Conservation (phyloP, 2,888 invertebrate species). For the Apeira syringaria region DNA sequence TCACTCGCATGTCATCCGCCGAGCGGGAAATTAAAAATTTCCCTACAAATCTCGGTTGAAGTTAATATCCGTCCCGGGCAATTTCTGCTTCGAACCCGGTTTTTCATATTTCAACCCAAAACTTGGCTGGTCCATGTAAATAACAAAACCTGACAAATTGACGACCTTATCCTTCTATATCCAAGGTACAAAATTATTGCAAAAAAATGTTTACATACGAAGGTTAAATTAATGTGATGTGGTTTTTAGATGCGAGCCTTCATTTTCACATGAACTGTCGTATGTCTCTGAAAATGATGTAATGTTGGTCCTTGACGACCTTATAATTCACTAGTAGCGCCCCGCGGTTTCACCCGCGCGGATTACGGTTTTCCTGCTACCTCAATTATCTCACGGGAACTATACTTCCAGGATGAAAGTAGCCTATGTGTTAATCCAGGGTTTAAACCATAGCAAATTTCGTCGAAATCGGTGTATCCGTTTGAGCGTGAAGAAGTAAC, state of each 20-base stretch:
- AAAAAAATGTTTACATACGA: neutral
- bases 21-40: slow-evolving; percentile 33
- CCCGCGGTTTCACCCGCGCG: too few relatives aligned
- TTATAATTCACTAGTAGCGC: too few relatives aligned
- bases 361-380: too few relatives aligned
- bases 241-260: slow-evolving; percentile 19
- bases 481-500: too few relatives aligned
- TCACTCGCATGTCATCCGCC: slow-evolving; percentile 18
- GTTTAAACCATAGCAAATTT: too few relatives aligned
- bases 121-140: slow-evolving; percentile 32
- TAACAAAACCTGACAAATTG: slow-evolving; percentile 8
- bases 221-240: slow-evolving; percentile 23
- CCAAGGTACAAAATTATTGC: slow-evolving; percentile 7
- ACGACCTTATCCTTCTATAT: slow-evolving; percentile 6
- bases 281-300: slow-evolving; percentile 25
- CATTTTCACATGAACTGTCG: slow-evolving; percentile 26
- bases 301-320: slow-evolving; percentile 21
- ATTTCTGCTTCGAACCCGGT: slow-evolving; percentile 33
- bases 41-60: slow-evolving; percentile 32
- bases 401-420: too few relatives aligned
- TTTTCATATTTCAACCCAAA: slow-evolving; percentile 27
- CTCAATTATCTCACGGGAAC: too few relatives aligned
- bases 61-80: slow-evolving; percentile 36
- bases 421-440: too few relatives aligned
- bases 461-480: too few relatives aligned